These are phyloP conservation scores for Coronaproctus castanopsis DNA, from an alignment of 2,888 invertebrate species.

Conservation along the genomic window DNA sequence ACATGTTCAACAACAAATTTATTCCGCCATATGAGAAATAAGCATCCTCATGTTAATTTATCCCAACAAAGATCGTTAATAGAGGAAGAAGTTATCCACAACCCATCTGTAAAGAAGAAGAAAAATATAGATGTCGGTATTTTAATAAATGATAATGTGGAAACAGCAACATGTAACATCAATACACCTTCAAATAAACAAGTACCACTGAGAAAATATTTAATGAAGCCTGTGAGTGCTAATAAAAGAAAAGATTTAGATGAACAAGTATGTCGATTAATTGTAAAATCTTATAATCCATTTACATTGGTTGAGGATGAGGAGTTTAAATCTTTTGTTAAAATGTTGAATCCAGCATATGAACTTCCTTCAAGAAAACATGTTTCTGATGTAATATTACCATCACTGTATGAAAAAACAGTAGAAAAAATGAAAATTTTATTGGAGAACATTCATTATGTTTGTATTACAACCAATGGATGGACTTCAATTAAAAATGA, in stretches of 20 bases:
- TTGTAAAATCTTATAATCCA: constrained; percentile 14
- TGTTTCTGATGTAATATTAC: constrained; percentile 10
- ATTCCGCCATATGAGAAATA: too few species aligned
- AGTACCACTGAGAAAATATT: too few species aligned
- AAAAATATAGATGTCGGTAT: too few species aligned
- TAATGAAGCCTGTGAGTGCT: constrained; percentile 4
- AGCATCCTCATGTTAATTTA: too few species aligned
- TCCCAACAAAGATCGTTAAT: too few species aligned
- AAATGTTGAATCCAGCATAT: constrained; percentile 15
- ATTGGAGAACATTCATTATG: constrained; percentile 2
- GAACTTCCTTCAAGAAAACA: constrained; percentile 13
- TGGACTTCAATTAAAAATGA: constrained; percentile 13
- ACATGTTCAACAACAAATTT: too few species aligned
- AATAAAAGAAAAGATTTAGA: constrained; percentile 9
- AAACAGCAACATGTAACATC: too few species aligned
- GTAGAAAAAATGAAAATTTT: not conserved
- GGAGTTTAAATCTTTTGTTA: constrained; percentile 13
- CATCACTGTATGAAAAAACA: constrained; percentile 6
- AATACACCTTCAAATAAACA: too few species aligned
- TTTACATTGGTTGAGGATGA: constrained; percentile 15
- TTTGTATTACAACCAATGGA: constrained; percentile 10
- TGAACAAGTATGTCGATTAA: constrained; percentile 10
- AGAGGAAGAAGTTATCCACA: too few species aligned
- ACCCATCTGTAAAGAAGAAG: too few species aligned
- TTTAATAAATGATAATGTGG: too few species aligned